Evolutionary conservation across 1,140 invertebrate species (phyloP).

Genomic region (Drosophila miranda): DNA sequence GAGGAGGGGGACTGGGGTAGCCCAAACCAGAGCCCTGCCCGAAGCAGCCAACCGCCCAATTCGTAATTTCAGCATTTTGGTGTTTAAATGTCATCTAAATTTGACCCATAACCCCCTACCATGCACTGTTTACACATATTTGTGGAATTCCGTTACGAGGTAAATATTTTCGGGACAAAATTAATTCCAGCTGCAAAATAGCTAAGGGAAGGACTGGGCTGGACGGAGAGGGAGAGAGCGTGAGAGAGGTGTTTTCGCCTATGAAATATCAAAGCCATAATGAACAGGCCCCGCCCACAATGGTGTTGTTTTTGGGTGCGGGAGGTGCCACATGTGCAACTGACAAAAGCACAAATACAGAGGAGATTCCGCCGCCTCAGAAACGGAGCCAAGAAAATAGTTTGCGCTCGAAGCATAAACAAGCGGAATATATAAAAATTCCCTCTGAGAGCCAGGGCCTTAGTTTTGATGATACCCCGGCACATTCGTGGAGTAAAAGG

Average conservation of each 20-base stretch:
- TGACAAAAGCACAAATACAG: constrained; percentile 67
- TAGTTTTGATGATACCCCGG: neutral
- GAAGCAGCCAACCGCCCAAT: neutral
- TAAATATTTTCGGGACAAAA: constrained; percentile 40
- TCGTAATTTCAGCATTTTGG: constrained; percentile 27
- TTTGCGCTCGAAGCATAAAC: constrained; percentile 66
- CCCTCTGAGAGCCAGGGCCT: neutral
- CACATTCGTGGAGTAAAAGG: too few relatives aligned
- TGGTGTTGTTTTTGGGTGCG: neutral
- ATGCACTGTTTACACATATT: too few relatives aligned
- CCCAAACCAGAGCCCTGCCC: constrained; percentile 8
- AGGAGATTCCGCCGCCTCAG: constrained; percentile 7
- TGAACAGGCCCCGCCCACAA: constrained; percentile 44
- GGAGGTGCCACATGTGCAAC: constrained; percentile 64
- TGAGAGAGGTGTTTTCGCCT: neutral
- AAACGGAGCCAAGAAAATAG: constrained; percentile 51
- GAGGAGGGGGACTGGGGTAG: neutral
- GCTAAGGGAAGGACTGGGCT: too few relatives aligned
- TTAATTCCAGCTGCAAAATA: constrained; percentile 27
- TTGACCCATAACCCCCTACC: too few relatives aligned
- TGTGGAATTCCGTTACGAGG: constrained; percentile 28
- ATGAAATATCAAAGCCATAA: constrained; percentile 63
- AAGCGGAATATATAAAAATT: constrained; percentile 44
- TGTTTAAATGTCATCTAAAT: constrained; percentile 39
- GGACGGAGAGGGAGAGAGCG: too few relatives aligned